Evolutionary conservation across 2,888 invertebrate genomes (phyloP), one percentile per base, ranked within the genome.

Genomic region (Altica lythri): DNA sequence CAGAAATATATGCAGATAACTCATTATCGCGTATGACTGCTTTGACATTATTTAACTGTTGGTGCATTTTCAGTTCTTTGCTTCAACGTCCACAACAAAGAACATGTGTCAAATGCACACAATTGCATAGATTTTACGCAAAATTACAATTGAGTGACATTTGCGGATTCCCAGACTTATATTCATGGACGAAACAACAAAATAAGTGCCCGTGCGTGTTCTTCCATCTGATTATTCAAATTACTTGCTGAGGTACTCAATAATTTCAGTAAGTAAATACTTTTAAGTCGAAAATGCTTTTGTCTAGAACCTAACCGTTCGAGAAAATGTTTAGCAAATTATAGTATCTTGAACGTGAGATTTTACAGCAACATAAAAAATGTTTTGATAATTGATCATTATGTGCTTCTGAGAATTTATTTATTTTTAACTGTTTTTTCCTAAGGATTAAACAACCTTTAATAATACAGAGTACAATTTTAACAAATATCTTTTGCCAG

Each of bases 201-300:
- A 45, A 45, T 30, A 19, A 12, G 18, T 30, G 12, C 18, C 18
- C 12, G 29, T 48, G 38, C 48, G 48, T 48, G 48, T 40, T 18
- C 38, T 13, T 38, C 48, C 48, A 48, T 48, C 17, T 27, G 25
- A 48, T 48, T 48, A 48, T 48, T 29, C 17, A 38, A 48, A 45
- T 45, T 45, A 18, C 13, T 9, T 14, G 13, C 18, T 19, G 17
- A 29, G 18, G 48, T 13, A 30, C 32, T 48, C 38, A 40, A 38
- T 48, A 38, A 38, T 48, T 48, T 48, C 40, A 45, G 18, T 45
- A 38, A 48, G 30, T 38, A 47, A 48, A 48, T 38, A 38, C 30
- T 38, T 37, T 29, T 12, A 12, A 27, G 6, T 35, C 22, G 47
- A 13, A 3, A 13, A 40, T 9, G 12, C 38, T 30, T n/a, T 48